Conservation (phyloP, 2,113 vertebrate genomes). For the Zosterops japonicus region DNA sequence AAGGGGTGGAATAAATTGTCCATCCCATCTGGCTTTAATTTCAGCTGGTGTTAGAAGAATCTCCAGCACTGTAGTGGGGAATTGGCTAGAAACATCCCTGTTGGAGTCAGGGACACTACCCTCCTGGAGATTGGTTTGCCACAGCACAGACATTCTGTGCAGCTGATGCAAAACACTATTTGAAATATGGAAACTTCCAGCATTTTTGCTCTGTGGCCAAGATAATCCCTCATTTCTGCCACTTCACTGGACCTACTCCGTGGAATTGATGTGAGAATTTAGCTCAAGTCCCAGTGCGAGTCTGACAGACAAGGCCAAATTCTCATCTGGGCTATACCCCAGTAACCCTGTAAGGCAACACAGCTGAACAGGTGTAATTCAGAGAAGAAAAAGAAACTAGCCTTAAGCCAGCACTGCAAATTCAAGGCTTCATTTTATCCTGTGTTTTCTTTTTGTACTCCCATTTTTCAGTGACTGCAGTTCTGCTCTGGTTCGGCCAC, state of each 20-base stretch:
- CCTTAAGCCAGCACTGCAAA: not conserved
- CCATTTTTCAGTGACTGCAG: not conserved
- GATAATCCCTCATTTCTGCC: constrained; percentile 16
- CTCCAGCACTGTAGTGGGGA: not conserved
- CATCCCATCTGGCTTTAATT: constrained; percentile 59
- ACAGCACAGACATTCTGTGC: not conserved
- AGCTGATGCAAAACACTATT: constrained; percentile 15
- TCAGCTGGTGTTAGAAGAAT: constrained; percentile 19
- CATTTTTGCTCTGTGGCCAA: constrained; percentile 50
- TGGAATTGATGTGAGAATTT: not conserved
- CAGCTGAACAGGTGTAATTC: not conserved
- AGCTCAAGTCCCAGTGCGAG: not conserved
- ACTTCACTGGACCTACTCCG: not conserved
- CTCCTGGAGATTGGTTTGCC: not conserved
- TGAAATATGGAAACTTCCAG: constrained; percentile 53
- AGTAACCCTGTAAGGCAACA: accelerated
- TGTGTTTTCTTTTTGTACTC: not conserved
- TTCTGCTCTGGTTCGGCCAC: not conserved
- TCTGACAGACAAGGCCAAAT: not conserved
- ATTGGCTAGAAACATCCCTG: not conserved
- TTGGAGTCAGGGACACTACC: not conserved
- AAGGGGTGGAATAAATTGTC: constrained; percentile 30
- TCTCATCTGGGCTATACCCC: not conserved
- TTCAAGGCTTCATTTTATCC: not conserved
- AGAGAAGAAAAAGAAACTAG: not conserved